Conservation (phyloP, 2,797 vertebrate genomes). For the Bovichtus diacanthus region DNA sequence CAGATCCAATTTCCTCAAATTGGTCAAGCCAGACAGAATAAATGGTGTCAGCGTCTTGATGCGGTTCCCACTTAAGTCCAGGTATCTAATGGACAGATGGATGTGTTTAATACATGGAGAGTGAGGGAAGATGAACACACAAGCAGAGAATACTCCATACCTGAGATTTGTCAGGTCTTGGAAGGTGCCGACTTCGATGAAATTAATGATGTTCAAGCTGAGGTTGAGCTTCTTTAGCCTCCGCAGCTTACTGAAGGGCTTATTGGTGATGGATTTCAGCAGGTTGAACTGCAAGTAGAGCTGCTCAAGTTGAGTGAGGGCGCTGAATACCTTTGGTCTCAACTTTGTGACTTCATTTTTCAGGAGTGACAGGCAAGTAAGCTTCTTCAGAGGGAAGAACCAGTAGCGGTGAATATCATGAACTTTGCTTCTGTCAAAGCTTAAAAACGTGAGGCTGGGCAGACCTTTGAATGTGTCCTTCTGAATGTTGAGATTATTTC, state of each 20-base stretch:
- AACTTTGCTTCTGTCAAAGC: constrained; percentile 27
- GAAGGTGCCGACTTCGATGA: constrained; percentile 38
- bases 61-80: constrained; percentile 52
- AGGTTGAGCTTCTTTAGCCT: constrained; percentile 35
- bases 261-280: constrained; percentile 42
- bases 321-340: constrained; percentile 8
- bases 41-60: constrained; percentile 48
- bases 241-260: constrained; percentile 37
- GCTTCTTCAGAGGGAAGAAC: constrained; percentile 34
- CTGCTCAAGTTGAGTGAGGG: constrained; percentile 25
- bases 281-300: constrained; percentile 55
- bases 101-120: neutral
- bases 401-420: constrained; percentile 13
- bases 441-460: constrained; percentile 17
- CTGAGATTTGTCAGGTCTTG: constrained; percentile 22
- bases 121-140: neutral
- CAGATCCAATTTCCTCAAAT: constrained; percentile 25
- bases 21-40: constrained; percentile 41
- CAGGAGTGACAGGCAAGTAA: constrained; percentile 13
- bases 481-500: constrained; percentile 11
- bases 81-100: constrained; percentile 20
- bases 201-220: constrained; percentile 51
- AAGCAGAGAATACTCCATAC: constrained; percentile 1
- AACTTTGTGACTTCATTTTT: constrained; percentile 49
- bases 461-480: constrained; percentile 21